Conservation (phyloP, 2,888 invertebrate genomes). For the Pyrocoelia pectoralis region DNA sequence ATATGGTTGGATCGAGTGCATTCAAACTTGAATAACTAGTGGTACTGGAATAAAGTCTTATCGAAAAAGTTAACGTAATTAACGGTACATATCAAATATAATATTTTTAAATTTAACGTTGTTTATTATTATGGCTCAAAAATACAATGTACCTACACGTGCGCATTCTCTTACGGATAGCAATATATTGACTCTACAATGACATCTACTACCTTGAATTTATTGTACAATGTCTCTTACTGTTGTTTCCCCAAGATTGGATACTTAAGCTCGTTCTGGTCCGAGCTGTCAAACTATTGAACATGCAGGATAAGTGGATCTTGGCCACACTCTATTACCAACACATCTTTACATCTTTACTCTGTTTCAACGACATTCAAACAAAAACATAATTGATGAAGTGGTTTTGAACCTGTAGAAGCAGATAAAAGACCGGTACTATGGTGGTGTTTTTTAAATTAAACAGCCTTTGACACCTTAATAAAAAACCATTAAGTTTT, state of each 20-base stretch:
- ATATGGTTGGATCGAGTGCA: conserved; percentile 36
- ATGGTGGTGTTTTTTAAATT: conserved; percentile 24
- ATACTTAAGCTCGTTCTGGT: conserved; percentile 28
- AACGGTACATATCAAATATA: conserved; percentile 38
- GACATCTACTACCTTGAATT: conserved; percentile 5
- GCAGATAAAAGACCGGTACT: conserved; percentile 22
- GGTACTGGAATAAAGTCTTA: conserved; percentile 39
- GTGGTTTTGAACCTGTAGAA: conserved; percentile 24
- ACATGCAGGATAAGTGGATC: conserved; percentile 33
- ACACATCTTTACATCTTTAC: conserved; percentile 30
- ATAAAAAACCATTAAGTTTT: conserved; percentile 9
- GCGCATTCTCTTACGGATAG: conserved; percentile 23
- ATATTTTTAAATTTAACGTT: conserved; percentile 36
- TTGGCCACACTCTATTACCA: conserved; percentile 32
- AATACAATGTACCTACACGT: conserved; percentile 30
- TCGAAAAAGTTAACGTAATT: conserved; percentile 38
- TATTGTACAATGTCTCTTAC: conserved; percentile 17
- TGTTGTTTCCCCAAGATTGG: conserved; percentile 19
- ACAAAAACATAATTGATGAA: conserved; percentile 36
- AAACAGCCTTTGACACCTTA: conserved; percentile 23
- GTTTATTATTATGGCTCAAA: conserved; percentile 29
- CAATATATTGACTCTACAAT: conserved; percentile 15
- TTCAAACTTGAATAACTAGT: conserved; percentile 35
- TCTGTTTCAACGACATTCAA: conserved; percentile 27
- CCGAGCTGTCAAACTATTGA: conserved; percentile 30